Evolutionary conservation across 2,797 vertebrate genomes (phyloP).

Genomic region (Morelia viridis): DNA sequence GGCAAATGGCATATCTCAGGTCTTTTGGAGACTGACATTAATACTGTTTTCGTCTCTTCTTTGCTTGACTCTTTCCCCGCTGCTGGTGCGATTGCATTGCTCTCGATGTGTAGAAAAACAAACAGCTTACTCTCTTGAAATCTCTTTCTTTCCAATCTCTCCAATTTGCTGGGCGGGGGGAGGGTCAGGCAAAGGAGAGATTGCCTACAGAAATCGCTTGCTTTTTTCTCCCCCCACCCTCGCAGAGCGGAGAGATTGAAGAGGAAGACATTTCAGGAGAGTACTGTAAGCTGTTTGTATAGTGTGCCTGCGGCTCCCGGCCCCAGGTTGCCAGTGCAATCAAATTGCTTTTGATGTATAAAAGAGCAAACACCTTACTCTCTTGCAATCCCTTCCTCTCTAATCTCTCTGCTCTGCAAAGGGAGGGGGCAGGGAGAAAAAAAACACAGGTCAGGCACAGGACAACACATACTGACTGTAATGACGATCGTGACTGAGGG

Average conservation of each 20-base stretch:
- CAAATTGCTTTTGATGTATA: not conserved
- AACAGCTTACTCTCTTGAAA: not conserved
- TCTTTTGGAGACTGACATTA: slow-evolving; percentile 1
- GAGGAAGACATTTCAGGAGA: not conserved
- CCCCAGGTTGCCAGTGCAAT: not conserved
- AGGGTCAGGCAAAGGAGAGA: not conserved
- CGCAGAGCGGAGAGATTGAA: not conserved
- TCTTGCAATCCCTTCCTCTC: not conserved
- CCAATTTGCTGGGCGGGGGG: not conserved
- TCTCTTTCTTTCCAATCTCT: not conserved
- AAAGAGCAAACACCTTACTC: not conserved
- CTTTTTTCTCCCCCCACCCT: no score
- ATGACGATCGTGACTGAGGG: not conserved
- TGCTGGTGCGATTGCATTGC: not conserved
- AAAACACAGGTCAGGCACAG: no score
- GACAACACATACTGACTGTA: no score
- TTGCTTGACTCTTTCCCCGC: not conserved
- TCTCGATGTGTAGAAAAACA: not conserved
- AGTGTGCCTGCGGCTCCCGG: not conserved
- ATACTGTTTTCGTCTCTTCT: not conserved
- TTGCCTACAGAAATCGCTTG: not conserved
- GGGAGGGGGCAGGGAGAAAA: no score
- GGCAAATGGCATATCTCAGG: not conserved
- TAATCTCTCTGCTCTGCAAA: not conserved
- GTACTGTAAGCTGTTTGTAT: not conserved